These are phyloP conservation scores for Drosophila anomalipes DNA, from an alignment of 2,888 invertebrate species.

Conservation along the genomic window DNA sequence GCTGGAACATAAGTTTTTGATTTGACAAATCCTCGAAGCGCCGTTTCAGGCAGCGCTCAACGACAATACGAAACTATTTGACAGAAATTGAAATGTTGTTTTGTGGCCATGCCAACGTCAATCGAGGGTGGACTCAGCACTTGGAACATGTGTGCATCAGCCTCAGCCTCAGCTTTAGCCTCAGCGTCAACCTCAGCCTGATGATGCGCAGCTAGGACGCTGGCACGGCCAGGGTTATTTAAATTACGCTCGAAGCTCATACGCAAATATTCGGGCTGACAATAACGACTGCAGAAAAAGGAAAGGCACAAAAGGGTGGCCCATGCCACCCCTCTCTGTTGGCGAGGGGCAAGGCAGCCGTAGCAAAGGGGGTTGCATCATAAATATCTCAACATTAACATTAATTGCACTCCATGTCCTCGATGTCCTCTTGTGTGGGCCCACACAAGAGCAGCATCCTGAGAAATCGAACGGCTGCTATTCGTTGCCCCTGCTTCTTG, in stretches of 20 bases:
- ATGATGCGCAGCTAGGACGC: conserved; percentile 2
- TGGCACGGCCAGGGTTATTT: conserved; percentile 51
- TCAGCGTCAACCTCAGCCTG: background rate
- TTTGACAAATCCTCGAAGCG: conserved; percentile 73
- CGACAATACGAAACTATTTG: conserved; percentile 74
- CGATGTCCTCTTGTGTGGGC: conserved; percentile 84
- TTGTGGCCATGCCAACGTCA: conserved; percentile 68
- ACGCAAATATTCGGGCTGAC: conserved; percentile 59
- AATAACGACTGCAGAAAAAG: background rate
- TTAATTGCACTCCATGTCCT: conserved; percentile 84
- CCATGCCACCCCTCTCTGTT: conserved; percentile 34
- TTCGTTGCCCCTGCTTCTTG: conserved; percentile 18
- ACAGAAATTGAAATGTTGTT: conserved; percentile 78
- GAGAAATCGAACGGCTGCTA: conserved; percentile 76
- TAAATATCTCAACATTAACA: conserved; percentile 83
- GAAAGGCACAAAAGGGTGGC: conserved; percentile 45
- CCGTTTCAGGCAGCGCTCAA: conserved; percentile 10
- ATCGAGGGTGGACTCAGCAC: conserved; percentile 55
- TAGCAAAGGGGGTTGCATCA: conserved; percentile 74
- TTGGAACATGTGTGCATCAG: conserved; percentile 2
- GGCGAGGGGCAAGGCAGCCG: background rate
- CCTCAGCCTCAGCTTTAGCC: background rate
- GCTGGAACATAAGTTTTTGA: conserved; percentile 83
- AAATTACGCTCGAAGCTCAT: conserved; percentile 62
- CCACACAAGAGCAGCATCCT: conserved; percentile 71